A percentile compares a stretch with the other conserved stretches of the same genome.
Conservation (phyloP, 1,140 invertebrate genomes). For the Trigoniulus corallinus region DNA sequence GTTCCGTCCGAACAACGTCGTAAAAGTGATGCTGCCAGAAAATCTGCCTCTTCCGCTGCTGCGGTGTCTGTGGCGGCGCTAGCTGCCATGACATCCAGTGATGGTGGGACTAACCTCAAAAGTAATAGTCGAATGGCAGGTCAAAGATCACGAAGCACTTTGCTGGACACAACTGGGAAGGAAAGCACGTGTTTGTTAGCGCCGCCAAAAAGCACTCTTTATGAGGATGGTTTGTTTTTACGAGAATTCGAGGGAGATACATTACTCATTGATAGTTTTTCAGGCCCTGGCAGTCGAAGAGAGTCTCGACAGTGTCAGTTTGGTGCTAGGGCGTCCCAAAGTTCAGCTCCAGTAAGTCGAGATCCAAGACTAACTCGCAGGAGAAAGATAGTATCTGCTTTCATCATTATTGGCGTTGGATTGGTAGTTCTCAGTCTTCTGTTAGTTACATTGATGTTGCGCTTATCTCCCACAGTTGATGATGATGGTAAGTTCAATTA, state of each 20-base stretch:
- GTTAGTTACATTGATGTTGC: constrained; percentile 15
- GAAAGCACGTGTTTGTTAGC: no score
- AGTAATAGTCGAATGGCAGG: not conserved
- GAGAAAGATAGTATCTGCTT: constrained; percentile 2
- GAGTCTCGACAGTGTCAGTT: not conserved
- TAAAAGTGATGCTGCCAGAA: not conserved
- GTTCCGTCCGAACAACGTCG: not conserved
- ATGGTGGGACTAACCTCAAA: not conserved
- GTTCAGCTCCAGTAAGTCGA: not conserved
- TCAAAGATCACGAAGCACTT: not conserved
- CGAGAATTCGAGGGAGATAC: not conserved
- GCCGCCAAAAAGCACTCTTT: not conserved
- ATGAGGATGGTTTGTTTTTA: not conserved
- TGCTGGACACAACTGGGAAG: not conserved
- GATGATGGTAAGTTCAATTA: constrained; percentile 16
- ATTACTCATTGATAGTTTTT: not conserved
- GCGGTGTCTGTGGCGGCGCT: not conserved
- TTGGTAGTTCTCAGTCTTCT: constrained; percentile 17
- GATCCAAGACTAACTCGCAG: not conserved
- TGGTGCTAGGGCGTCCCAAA: not conserved
- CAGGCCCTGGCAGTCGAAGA: not conserved
- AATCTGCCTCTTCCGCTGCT: not conserved
- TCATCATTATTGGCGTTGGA: constrained; percentile 10
- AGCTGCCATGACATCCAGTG: not conserved
- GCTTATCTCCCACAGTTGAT: constrained; percentile 14